These are phyloP conservation scores for Neotoma lepida DNA, from an alignment of 2,113 vertebrate species.

Conservation along the genomic window DNA sequence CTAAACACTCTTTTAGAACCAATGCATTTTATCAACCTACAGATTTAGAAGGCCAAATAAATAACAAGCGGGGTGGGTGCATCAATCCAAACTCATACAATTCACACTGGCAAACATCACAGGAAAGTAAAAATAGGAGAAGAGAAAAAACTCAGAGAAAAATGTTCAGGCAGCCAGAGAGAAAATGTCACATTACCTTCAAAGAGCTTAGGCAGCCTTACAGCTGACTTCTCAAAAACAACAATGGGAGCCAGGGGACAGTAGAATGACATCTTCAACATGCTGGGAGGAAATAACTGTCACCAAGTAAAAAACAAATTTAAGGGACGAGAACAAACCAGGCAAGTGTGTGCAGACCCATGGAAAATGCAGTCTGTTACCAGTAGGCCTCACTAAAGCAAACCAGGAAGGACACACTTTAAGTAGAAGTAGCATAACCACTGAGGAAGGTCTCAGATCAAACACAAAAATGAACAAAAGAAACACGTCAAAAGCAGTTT, in stretches of 20 bases:
- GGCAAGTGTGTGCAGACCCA: background rate
- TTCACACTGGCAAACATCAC: background rate
- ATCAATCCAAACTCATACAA: background rate
- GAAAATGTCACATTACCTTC: background rate
- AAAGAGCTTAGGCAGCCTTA: constrained; percentile 32
- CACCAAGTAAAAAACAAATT: constrained; percentile 2
- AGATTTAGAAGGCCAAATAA: constrained; percentile 35
- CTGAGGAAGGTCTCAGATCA: background rate
- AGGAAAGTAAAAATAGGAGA: background rate
- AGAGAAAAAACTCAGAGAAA: background rate
- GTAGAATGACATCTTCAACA: background rate
- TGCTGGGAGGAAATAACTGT: background rate
- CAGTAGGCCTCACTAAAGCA: background rate
- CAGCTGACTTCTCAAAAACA: constrained; percentile 37
- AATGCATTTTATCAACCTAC: background rate
- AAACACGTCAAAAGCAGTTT: background rate
- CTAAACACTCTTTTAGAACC: background rate
- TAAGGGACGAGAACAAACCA: constrained; percentile 5
- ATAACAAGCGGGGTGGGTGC: background rate
- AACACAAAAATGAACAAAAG: background rate
- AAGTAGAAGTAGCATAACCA: background rate
- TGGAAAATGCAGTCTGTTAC: background rate
- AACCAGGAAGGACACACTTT: background rate
- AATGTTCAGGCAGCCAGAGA: background rate
- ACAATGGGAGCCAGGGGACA: constrained; percentile 46